These are phyloP conservation scores for Rhynchonema sp. DNA, from an alignment of 2,888 invertebrate genomes.

Conservation along the genomic window DNA sequence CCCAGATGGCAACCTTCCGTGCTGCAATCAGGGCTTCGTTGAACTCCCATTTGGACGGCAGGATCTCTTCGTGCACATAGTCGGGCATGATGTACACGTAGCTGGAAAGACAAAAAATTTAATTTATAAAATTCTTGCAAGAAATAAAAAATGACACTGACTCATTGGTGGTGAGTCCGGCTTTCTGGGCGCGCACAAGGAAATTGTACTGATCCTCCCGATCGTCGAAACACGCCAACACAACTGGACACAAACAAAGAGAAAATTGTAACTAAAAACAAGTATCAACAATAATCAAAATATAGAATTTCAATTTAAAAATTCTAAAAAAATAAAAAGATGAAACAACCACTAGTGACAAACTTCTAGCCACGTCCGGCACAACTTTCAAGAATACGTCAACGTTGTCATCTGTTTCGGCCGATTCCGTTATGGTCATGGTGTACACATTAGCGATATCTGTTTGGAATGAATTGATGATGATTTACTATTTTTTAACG, in stretches of 20 bases:
- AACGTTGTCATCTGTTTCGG: background rate
- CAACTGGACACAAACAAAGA: too few species aligned
- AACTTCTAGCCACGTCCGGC: background rate
- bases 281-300: too few species aligned
- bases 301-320: background rate
- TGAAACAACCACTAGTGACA: background rate
- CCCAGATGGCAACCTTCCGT: background rate
- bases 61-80: background rate
- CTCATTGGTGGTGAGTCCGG: background rate
- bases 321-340: background rate
- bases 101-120: too few species aligned
- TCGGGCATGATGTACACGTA: background rate
- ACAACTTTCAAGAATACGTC: background rate
- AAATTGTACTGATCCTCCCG: background rate
- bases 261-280: too few species aligned
- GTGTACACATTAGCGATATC: background rate
- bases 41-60: background rate
- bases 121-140: too few species aligned
- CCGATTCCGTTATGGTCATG: background rate
- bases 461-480: too few species aligned
- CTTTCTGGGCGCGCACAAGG: background rate
- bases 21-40: background rate
- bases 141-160: too few species aligned
- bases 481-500: too few species aligned
- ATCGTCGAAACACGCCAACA: background rate